Conservation (phyloP, 1,140 invertebrate genomes). For the Camponotus floridanus region DNA sequence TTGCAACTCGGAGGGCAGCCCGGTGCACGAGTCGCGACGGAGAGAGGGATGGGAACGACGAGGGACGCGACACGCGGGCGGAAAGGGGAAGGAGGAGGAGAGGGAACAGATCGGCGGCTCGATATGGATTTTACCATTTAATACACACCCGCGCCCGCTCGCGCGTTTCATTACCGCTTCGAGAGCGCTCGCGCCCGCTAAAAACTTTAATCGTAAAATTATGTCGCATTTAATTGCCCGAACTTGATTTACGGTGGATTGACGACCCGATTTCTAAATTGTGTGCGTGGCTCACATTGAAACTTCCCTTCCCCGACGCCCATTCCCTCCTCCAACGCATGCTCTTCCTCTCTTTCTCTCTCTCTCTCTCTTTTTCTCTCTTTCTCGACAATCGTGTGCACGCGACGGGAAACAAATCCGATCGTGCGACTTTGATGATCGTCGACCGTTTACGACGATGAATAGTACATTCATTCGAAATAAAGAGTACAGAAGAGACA, state of each 20-base stretch:
- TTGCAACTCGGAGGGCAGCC: slow-evolving; percentile 25
- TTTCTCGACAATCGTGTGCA: neutral
- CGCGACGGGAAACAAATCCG: slow-evolving; percentile 32
- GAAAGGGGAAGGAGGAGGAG: neutral
- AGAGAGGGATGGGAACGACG: neutral
- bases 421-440: slow-evolving; percentile 15
- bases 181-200: slow-evolving; percentile 66
- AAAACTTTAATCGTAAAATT: slow-evolving; percentile 77
- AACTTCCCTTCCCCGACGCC: neutral
- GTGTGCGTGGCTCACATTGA: slow-evolving; percentile 61
- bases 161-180: slow-evolving; percentile 56
- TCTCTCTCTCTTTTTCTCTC: neutral
- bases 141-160: slow-evolving; percentile 58
- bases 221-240: slow-evolving; percentile 78
- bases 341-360: neutral
- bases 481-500: neutral
- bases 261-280: slow-evolving; percentile 77
- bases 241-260: slow-evolving; percentile 78
- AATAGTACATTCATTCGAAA: neutral
- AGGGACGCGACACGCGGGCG: neutral
- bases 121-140: slow-evolving; percentile 72
- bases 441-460: neutral
- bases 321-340: neutral
- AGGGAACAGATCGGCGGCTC: slow-evolving; percentile 15
- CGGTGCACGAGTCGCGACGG: slow-evolving; percentile 10